phyloP scores from a whole-genome alignment of 2,113 vertebrate genomes.

The Hassar affinis region DNA sequence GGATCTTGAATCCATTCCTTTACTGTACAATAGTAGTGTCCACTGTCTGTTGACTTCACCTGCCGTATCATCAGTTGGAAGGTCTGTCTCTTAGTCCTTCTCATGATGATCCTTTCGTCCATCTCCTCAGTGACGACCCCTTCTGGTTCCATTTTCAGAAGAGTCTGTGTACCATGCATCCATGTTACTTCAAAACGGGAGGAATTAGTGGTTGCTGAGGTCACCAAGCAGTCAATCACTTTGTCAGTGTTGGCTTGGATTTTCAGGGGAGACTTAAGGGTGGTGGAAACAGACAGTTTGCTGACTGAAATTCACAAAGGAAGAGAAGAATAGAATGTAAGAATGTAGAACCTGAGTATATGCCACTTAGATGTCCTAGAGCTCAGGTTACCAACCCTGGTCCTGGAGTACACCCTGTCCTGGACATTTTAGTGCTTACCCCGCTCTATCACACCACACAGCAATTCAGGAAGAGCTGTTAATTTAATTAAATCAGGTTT shows the following conservation, averaged over 20 bases:
- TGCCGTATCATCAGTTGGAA: slow-evolving; percentile 65
- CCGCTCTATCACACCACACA: neutral
- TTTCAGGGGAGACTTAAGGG: neutral
- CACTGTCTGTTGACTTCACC: slow-evolving; percentile 60
- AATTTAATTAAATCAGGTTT: neutral
- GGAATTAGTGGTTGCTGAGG: neutral
- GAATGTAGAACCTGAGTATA: neutral
- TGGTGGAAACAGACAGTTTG: slow-evolving; percentile 52
- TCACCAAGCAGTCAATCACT: slow-evolving; percentile 61
- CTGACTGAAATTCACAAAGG: slow-evolving; percentile 43
- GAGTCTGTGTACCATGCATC: slow-evolving; percentile 53
- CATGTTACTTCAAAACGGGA: slow-evolving; percentile 68
- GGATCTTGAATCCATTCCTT: slow-evolving; percentile 72
- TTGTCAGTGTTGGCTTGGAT: slow-evolving; percentile 50
- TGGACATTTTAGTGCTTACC: neutral
- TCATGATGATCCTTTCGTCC: slow-evolving; percentile 60
- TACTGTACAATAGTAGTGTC: slow-evolving; percentile 66
- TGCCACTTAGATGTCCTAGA: neutral
- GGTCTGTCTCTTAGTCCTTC: slow-evolving; percentile 40
- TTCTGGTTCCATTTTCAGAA: slow-evolving; percentile 60
- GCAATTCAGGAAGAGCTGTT: neutral
- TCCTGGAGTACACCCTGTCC: neutral
- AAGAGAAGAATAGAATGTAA: neutral
- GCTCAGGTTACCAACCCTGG: neutral
- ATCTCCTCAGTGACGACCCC: slow-evolving; percentile 52